Percentiles rank a stretch among this genome's conserved stretches.
phyloP scores from a whole-genome alignment of 1,140 invertebrate species.

The Procambarus clarkii region DNA sequence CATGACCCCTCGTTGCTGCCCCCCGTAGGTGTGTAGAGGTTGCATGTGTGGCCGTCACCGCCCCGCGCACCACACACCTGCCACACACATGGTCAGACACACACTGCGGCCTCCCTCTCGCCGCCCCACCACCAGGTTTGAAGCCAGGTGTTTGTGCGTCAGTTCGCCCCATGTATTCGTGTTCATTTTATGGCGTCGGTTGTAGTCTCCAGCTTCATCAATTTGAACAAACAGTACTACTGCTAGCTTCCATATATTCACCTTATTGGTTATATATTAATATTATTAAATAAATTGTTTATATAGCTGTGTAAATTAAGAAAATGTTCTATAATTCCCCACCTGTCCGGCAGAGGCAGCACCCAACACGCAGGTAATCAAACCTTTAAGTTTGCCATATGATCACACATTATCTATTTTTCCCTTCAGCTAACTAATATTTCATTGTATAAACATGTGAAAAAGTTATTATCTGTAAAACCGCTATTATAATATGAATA shows the following conservation, averaged over 20 bases:
- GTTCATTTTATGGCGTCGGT: constrained; percentile 18
- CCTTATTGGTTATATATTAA: too few relatives aligned
- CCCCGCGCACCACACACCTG: not conserved
- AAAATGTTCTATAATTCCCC: constrained; percentile 17
- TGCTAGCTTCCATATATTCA: not conserved
- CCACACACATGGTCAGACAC: constrained; percentile 9
- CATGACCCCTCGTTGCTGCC: not conserved
- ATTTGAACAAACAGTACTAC: not conserved
- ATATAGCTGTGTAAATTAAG: not conserved
- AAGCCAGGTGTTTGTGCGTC: constrained; percentile 12
- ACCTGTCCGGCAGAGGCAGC: constrained; percentile 61
- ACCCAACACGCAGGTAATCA: constrained; percentile 22
- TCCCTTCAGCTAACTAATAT: too few relatives aligned
- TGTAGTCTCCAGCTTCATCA: constrained; percentile 14
- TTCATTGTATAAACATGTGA: too few relatives aligned
- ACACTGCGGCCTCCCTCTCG: not conserved
- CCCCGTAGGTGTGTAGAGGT: not conserved
- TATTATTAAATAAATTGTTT: too few relatives aligned
- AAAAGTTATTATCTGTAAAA: too few relatives aligned
- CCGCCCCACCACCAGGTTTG: constrained; percentile 1
- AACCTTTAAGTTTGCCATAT: not conserved
- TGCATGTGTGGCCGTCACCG: constrained; percentile 15
- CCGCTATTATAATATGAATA: too few relatives aligned
- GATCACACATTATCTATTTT: too few relatives aligned
- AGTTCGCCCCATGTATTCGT: not conserved